Base-by-base conservation (phyloP, 1,140 invertebrate species). In the Campoletis sonorensis region DNA sequence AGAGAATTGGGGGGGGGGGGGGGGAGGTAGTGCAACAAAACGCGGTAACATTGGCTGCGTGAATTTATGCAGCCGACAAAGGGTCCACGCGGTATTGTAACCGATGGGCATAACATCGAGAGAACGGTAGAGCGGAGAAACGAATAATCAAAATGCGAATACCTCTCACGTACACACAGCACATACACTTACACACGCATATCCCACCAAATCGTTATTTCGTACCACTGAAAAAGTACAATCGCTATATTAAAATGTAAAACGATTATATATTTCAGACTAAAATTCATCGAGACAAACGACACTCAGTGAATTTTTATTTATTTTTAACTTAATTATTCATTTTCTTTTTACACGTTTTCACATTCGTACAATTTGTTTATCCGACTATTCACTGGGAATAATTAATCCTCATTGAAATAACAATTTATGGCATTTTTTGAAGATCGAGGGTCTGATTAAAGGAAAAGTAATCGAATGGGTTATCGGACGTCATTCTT, bases 61-160 rank as follows among this genome's bases (percentile, higher is more conserved):
- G 75, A 77, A 77, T 77, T 77, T 77, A 77, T 77, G 54, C 75
- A 40, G 58, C 76, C 61, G 76, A 64, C 76, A 78, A 78, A 78
- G 76, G 76, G 27, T 64, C 61, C 76, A 30, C 76, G 76, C 76
- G 76, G 76, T 78, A 78, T 78, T 78, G 76, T 78, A 78, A 78
- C 76, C 76, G 58, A 78, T 78, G 76, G 76, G 54, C 58, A 67
- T 61, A 61, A 40, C 73, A 77, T 64, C 54, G 58, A 45, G 18
- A 64, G 54, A 33, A 70, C 26, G 27, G 61, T 26, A 33, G 33
- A 21, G 30, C 75, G 27, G 75, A 23, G 37, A 40, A 78, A 78
- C 58, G 37, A 78, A 78, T 67, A 67, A 78, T 77, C 75, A 77
- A 77, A 77, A 77, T 77, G 75, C 51, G 75, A 77, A 77, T 77